phyloP scores from a whole-genome alignment of 1,140 invertebrate species.

The Bicyclus anynana region DNA sequence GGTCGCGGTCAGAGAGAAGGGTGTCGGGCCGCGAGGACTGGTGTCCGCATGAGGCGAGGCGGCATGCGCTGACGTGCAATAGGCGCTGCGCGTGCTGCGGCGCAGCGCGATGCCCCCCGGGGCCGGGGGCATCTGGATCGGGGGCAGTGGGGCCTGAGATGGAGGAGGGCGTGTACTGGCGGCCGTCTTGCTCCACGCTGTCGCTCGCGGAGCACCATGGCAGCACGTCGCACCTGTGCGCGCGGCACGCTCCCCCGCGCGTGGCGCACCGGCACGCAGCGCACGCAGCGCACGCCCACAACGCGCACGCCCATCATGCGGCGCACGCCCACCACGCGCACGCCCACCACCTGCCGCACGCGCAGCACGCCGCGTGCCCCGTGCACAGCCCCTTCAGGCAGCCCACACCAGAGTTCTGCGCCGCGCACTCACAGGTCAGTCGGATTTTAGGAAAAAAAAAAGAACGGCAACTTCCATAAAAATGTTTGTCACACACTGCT shows the following conservation, averaged over 20 bases:
- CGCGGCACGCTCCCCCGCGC: constrained; percentile 54
- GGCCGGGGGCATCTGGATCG: constrained; percentile 9
- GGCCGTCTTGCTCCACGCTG: constrained; percentile 68
- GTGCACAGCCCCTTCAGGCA: constrained; percentile 71
- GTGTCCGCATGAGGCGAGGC: constrained; percentile 71
- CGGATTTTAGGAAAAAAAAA: neutral
- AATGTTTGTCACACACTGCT: no score
- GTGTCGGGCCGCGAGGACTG: constrained; percentile 73
- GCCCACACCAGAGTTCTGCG: constrained; percentile 67
- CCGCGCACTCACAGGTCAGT: constrained; percentile 68
- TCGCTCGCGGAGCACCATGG: constrained; percentile 65
- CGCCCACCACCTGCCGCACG: constrained; percentile 38
- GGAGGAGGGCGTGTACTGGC: constrained; percentile 70
- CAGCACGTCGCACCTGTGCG: constrained; percentile 62
- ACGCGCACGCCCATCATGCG: constrained; percentile 44
- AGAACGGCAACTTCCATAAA: no score
- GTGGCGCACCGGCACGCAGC: constrained; percentile 46
- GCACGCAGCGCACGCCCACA: constrained; percentile 45
- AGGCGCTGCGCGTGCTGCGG: constrained; percentile 70
- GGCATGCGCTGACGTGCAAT: constrained; percentile 69
- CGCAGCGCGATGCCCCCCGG: constrained; percentile 62
- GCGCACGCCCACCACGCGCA: constrained; percentile 51
- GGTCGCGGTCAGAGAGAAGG: constrained; percentile 53
- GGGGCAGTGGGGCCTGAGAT: constrained; percentile 54
- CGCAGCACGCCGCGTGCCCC: constrained; percentile 55